Conservation (phyloP, 2,888 invertebrate genomes). For the Lepeophtheirus nordmannii region DNA sequence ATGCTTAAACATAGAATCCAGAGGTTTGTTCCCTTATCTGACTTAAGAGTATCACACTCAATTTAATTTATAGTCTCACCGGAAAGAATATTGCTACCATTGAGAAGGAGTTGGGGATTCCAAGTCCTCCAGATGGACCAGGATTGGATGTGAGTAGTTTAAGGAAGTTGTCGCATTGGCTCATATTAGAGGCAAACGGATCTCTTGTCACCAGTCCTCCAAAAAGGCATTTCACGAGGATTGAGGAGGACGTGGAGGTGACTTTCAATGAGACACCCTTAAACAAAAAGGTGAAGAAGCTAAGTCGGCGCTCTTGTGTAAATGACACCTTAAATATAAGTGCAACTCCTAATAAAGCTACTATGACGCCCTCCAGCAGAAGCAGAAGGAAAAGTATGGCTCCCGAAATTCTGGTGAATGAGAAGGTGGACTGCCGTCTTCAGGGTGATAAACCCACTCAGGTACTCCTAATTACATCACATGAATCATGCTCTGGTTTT, state of each 20-base stretch:
- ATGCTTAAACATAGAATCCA: not conserved
- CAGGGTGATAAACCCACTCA: not conserved
- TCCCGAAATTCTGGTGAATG: not conserved
- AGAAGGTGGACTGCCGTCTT: conserved; percentile 6
- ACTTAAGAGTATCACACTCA: too few species aligned
- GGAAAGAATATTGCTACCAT: not conserved
- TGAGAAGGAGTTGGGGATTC: conserved; percentile 2
- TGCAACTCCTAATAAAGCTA: not conserved
- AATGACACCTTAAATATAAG: not conserved
- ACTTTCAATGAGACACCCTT: not conserved
- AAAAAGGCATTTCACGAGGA: not conserved
- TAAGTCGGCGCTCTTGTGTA: not conserved
- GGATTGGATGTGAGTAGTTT: not conserved
- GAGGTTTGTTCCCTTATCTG: not conserved
- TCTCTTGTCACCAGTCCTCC: not conserved
- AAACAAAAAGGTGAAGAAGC: not conserved
- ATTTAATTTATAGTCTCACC: not conserved
- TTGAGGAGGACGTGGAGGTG: not conserved
- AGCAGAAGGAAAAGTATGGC: not conserved
- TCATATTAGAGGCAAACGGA: conserved; percentile 2
- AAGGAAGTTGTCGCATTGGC: not conserved
- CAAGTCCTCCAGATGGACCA: not conserved
- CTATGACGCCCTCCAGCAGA: not conserved
- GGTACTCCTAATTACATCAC: too few species aligned
- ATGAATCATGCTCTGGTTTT: too few species aligned